Evolutionary conservation across 2,888 invertebrate genomes (phyloP), one percentile per base, ranked within the genome.

Genomic region (Spatulosminthurus flaviceps): DNA sequence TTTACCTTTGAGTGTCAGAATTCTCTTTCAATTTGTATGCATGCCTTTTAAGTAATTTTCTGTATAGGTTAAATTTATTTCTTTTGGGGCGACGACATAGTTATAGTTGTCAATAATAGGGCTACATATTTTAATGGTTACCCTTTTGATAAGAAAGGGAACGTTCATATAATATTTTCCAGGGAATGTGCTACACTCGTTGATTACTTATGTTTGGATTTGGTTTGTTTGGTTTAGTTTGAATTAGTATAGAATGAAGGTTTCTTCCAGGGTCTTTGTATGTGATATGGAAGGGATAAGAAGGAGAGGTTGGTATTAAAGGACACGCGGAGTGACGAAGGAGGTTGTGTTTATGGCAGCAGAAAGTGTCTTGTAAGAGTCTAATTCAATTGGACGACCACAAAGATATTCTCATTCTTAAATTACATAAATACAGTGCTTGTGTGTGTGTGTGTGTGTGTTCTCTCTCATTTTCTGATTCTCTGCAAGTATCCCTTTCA

Each of bases 281-380:
- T 24, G 19, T 67, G 29, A 26, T 26, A 16, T 28, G 19, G 26
- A 28, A 28, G 16, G 16, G 4, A 16, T 16, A n/a, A 26, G n/a
- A n/a, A 64, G 22, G 26, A 64, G 64, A 21, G 64, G 9, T 64
- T 24, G 64, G 24, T 4, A 64, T 64, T 21, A 64, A 64, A 64
- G 16, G 64, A 64, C 64, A 64, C 19, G 64, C 11, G 24, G 60
- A 64, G n/a, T 64, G 64, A 21, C 64, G 64, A 74, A 69, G 69
- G 72, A 79, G 73, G 66, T 72, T 69, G 75, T 81, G 81, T 81
- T 77, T 77, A 79, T 81, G 81, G 81, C 81, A 81, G 64, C 19
- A 64, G 81, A 79, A 81, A 81, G 79, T 80, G 81, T 81, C 80
- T 81, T 60, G 21, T 41, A 66, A 64, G 61, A 72, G 29, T 78